phyloP scores from a whole-genome alignment of 2,797 vertebrate genomes.

The Schizopygopsis pylzovi region DNA sequence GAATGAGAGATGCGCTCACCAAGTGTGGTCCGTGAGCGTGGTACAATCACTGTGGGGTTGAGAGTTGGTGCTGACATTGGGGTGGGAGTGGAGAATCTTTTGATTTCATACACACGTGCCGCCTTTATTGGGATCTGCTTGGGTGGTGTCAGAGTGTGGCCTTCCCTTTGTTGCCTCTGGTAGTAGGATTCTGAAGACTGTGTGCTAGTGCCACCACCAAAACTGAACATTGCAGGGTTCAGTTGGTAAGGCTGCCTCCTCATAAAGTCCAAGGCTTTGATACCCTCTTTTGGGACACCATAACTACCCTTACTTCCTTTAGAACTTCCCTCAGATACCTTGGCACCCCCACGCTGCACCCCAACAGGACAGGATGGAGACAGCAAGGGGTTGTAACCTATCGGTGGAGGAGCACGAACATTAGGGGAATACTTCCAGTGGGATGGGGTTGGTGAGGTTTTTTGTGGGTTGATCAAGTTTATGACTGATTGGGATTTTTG shows the following conservation, averaged over 20 bases:
- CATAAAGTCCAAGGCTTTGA: conserved; percentile 94
- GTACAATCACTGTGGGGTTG: conserved; percentile 86
- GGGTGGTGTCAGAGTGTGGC: conserved; percentile 74
- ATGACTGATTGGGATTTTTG: conserved; percentile 63
- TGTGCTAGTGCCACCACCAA: conserved; percentile 75
- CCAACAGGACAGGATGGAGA: conserved; percentile 90
- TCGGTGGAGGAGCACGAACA: conserved; percentile 95
- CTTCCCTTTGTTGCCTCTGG: conserved; percentile 71
- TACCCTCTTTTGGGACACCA: conserved; percentile 84
- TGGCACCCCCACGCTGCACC: conserved; percentile 81
- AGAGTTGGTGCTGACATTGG: conserved; percentile 88
- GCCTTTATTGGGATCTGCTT: conserved; percentile 88
- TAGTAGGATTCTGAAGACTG: conserved; percentile 71
- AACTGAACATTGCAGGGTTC: conserved; percentile 97
- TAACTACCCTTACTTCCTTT: conserved; percentile 67
- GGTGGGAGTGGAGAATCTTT: conserved; percentile 94
- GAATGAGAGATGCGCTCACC: conserved; percentile 87
- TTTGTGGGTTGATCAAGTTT: conserved; percentile 66
- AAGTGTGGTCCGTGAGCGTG: conserved; percentile 90
- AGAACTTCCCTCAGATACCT: conserved; percentile 77
- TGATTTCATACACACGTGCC: conserved; percentile 90
- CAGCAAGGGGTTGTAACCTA: conserved; percentile 95
- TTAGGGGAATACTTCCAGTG: conserved; percentile 98
- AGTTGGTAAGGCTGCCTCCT: conserved; percentile 96
- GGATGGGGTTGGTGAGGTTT: conserved; percentile 79